Percentiles rank a stretch among this genome's conserved stretches.
These are phyloP conservation scores for Thalassoma bifasciatum DNA, from an alignment of 2,113 vertebrate genomes.

Conservation along the genomic window DNA sequence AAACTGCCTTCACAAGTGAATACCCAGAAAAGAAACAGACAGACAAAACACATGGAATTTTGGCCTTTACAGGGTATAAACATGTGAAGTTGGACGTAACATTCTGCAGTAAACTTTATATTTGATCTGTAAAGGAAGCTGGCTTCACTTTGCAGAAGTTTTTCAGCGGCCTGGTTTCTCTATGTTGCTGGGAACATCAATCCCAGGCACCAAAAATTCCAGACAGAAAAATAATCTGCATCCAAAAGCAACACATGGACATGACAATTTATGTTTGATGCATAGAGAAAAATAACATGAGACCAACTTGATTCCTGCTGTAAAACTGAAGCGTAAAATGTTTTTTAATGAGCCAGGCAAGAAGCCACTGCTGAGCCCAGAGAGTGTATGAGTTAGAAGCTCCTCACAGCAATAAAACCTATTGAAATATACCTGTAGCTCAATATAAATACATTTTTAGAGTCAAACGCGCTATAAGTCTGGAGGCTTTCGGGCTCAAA, in stretches of 20 bases:
- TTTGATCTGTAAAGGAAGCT: conserved; percentile 22
- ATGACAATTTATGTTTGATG: conserved; percentile 40
- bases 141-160: conserved; percentile 2
- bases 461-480: background rate
- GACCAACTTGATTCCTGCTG: conserved; percentile 16
- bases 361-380: conserved; percentile 1
- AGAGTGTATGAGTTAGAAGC: conserved; percentile 22
- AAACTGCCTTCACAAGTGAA: conserved; percentile 35
- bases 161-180: conserved; percentile 14
- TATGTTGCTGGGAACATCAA: conserved; percentile 3
- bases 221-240: background rate
- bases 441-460: conserved; percentile 13
- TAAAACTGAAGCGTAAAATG: conserved; percentile 21
- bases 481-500: conserved; percentile 13
- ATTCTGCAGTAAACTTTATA: background rate
- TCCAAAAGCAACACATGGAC: conserved; percentile 32
- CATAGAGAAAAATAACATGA: conserved; percentile 27
- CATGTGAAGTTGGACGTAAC: background rate
- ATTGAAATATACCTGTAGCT: conserved; percentile 17
- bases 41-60: conserved; percentile 17
- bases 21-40: conserved; percentile 15
- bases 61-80: background rate
- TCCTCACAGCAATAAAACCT: conserved; percentile 42
- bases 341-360: conserved; percentile 14
- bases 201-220: conserved; percentile 3